Conservation (phyloP, 2,888 invertebrate species). For the Chaitophorus viminalis region DNA sequence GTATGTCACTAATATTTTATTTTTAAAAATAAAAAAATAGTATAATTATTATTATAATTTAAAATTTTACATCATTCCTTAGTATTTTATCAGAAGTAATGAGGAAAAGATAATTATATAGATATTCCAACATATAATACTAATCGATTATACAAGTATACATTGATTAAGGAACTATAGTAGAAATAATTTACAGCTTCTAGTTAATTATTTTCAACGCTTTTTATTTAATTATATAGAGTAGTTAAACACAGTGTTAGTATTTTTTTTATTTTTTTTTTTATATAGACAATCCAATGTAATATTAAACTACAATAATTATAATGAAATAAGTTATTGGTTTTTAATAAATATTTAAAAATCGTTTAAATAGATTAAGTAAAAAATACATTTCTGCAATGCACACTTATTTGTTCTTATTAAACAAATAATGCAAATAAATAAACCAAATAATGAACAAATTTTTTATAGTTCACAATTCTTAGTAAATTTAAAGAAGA, state of each 20-base stretch:
- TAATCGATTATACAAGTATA: neutral
- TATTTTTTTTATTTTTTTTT: constrained; percentile 3
- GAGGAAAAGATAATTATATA: neutral
- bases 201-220: constrained; percentile 9
- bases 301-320: neutral
- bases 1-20: neutral
- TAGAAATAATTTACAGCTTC: neutral
- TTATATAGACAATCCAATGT: neutral
- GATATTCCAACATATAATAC: neutral
- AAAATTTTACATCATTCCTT: neutral
- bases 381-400: no score
- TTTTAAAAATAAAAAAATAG: neutral
- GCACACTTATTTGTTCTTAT: no score
- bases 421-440: no score
- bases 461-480: neutral
- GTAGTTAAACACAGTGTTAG: neutral
- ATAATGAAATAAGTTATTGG: neutral
- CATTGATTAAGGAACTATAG: constrained; percentile 7
- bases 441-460: no score
- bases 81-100: neutral
- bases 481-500: neutral
- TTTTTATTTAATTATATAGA: neutral
- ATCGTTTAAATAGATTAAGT: no score
- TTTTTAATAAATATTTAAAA: neutral
- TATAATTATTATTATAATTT: neutral